Percentiles rank a stretch among this genome's conserved stretches.
phyloP scores from a whole-genome alignment of 2,888 invertebrate genomes.

The Eueremaeus valkanovi region DNA sequence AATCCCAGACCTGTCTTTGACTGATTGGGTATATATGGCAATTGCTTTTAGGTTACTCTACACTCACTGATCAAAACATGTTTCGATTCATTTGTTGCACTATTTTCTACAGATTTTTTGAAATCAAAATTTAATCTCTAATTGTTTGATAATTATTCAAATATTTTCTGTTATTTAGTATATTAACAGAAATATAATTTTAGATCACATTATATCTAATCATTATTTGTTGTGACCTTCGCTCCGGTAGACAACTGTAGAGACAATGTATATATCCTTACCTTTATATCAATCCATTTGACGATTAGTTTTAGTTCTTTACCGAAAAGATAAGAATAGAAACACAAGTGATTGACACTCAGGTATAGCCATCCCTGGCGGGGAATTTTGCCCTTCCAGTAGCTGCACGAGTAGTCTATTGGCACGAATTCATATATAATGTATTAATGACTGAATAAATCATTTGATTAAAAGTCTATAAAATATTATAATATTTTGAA shows the following conservation, averaged over 20 bases:
- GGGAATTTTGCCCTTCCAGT: constrained; percentile 86
- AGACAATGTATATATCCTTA: constrained; percentile 43
- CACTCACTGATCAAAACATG: too few species aligned
- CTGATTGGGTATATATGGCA: too few species aligned
- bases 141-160: too few species aligned
- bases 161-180: too few species aligned
- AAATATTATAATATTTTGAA: constrained; percentile 11
- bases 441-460: too few species aligned
- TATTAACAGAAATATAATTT: not conserved
- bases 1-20: too few species aligned
- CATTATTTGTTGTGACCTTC: too few species aligned
- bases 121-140: too few species aligned
- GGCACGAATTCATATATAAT: too few species aligned
- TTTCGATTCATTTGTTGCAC: too few species aligned
- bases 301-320: constrained; percentile 81
- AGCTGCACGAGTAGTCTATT: constrained; percentile 64
- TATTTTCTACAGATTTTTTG: too few species aligned
- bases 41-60: too few species aligned
- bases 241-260: not conserved
- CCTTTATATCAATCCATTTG: constrained; percentile 84
- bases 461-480: not conserved
- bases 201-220: constrained; percentile 33
- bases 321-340: constrained; percentile 90
- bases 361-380: constrained; percentile 96
- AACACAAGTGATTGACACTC: constrained; percentile 93